Base-by-base conservation (phyloP, 2,113 vertebrate species). In the Urocolius indicus region DNA sequence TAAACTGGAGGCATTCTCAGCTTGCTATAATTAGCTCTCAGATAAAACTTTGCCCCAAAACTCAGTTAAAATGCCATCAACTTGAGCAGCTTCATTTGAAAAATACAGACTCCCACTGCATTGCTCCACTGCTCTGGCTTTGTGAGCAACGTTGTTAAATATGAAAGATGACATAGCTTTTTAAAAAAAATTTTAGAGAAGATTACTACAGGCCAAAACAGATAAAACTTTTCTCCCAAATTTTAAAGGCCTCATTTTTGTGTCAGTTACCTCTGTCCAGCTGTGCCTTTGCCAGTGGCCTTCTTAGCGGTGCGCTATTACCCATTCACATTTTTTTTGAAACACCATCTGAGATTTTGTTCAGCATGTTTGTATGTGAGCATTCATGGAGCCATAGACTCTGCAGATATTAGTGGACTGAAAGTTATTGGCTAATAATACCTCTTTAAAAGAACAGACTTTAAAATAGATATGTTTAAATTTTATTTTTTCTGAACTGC, bases 21-120 rank as follows among this genome's bases (percentile, higher is more conserved):
- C 81, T 94, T 34, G 7, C 77, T 94, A 66, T 95, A 97, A 97
- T 97, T 97, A 97, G 87, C 84, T 91, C 66, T 91, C 32, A 15
- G 49, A 16, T 88, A 73, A 87, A 94, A 94, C n/a, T 87, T 94
- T 43, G 32, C 78, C 95, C 61, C 93, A 91, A 79, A 95, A 93
- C 55, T 59, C 84, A 11, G 61, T 93, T 55, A 63, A 77, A 91
- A 88, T 57, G 43, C 11, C 65, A 87, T 95, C 85, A 71, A 83
- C 58, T 88, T 93, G 21, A 29, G 34, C 57, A 89, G 45, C 15
- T 65, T 48, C 23, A 45, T 89, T 80, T 92, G 68, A 92, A 97
- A 94, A 96, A 46, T 54, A n/a, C 12, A 72, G 2, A 38, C 54
- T 58, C 84, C 59, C 20, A 14, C 38, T 69, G 55, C 72, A 76